Base-by-base conservation (phyloP, 2,888 invertebrate genomes). In the Hypsopygia costalis region DNA sequence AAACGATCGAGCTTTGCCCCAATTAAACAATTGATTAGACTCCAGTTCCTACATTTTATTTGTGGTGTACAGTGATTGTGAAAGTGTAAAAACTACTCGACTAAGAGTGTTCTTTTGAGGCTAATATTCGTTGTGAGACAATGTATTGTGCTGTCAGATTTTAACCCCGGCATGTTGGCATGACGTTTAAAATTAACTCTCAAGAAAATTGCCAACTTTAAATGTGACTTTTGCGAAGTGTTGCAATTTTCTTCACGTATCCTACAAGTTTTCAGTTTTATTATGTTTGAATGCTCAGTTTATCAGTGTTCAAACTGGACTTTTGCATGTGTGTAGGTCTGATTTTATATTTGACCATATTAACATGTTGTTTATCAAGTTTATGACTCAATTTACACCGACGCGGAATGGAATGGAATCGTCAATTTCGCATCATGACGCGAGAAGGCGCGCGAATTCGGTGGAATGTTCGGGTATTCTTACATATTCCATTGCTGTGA, bases 121-220 rank as follows among this genome's bases (percentile, higher is more conserved):
- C 63, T 65, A 58, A 49, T 52, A 16, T 16, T 16, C 4, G 16
- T 16, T 16, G 16, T 41, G 45, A 40, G 21, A 54, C 43, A 39
- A 42, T 48, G 62, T 62, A 55, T 56, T 64, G 63, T 66, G 64
- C 54, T 58, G 43, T 43, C 61, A 53, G 51, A 42, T 61, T 59
- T 67, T 63, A 77, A 75, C 69, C 64, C 57, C 39, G 51, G 76
- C 77, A 75, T 75, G 74, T 59, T 43, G 56, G 69, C 73, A 74
- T 73, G 77, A 58, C 46, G 40, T 31, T 38, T 36, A 31, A 40
- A 16, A 45, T 49, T 46, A 48, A 55, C 50, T 47, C 16, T 2
- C 16, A 28, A 30, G 50, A 50, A 40, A 46, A 54, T 44, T 56
- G 43, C 52, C 57, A 54, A 42, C 27, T 10, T n/a, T 12, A 12